phyloP scores from a whole-genome alignment of 2,888 invertebrate species.

The Drepana falcataria region DNA sequence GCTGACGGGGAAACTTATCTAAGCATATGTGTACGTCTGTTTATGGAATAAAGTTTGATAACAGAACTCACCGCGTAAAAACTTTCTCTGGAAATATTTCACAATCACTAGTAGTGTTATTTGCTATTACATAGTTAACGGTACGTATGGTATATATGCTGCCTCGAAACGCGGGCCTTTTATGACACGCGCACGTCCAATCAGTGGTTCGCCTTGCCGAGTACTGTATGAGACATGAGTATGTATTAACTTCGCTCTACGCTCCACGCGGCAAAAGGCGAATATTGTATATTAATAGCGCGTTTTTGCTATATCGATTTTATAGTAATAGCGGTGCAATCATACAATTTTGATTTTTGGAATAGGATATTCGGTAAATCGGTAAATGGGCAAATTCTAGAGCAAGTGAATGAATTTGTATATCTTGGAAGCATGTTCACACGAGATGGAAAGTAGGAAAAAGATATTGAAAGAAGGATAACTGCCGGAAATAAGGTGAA shows the following conservation, averaged over 20 bases:
- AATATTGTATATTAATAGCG: too few relatives aligned
- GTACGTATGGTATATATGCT: neutral
- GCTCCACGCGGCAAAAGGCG: neutral
- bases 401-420: too few relatives aligned
- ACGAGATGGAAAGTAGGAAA: too few relatives aligned
- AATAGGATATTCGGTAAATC: too few relatives aligned
- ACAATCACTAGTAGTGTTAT: neutral
- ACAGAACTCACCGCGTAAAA: neutral
- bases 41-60: neutral
- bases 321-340: too few relatives aligned
- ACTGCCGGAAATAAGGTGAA: too few relatives aligned
- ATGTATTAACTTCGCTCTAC: neutral
- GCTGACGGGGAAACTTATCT: neutral
- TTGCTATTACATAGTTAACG: constrained; percentile 1
- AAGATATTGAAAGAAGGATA: too few relatives aligned
- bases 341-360: too few relatives aligned
- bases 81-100: neutral
- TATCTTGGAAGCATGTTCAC: too few relatives aligned
- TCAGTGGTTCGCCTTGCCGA: neutral
- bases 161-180: neutral
- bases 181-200: neutral
- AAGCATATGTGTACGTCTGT: neutral
- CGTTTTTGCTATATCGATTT: too few relatives aligned
- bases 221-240: neutral
- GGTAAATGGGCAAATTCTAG: too few relatives aligned